Base-by-base conservation (phyloP, 1,140 invertebrate species). In the Trachymyrmex cornetzi region DNA sequence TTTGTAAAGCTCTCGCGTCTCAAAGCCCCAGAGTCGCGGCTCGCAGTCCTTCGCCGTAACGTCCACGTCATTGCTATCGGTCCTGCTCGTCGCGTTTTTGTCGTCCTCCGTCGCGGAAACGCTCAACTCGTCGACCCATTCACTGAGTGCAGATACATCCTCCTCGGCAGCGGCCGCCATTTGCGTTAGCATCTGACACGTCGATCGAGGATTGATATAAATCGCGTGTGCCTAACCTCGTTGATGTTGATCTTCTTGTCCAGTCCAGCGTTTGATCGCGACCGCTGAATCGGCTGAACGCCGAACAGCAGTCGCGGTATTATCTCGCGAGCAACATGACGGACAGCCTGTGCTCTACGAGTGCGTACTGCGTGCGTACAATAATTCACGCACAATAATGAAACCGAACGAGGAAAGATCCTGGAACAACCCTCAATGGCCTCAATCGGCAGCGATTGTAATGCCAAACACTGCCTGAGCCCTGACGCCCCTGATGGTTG, bases 1-100 rank as follows among this genome's bases (percentile, higher is more conserved):
- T 95, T 97, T 97, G 94, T 98, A 99, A n/a, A 99, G 96, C 92
- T 98, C 98, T 3, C 88, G 92, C 6, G 92, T 94, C 59, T 95
- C 94, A 44, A 95, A 95, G 24, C 94, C 95, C 24, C 93, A 95
- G 1, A 95, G 79, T 67, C 93, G 93, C 0, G 93, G 90, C 61
- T 94, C 93, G 59, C 92, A 89, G 6, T 72, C 87, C 11, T 88
- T 91, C 12, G 19, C 82, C 5, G 5, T 38, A 38, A 3, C 27
- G 44, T 85, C 80, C 9, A 2, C 55, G 7, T 91, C 74, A 55
- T 81, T 85, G 74, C 91, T 80, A 11, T 61, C 61, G 38, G 1
- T 12, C 38, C 85, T 92, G 4, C 9, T 1, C 14, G 3, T 19
- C 11, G 22, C 22, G 3, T 22, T 19, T 4, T 48, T 38, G 5